Evolutionary conservation across 2,797 vertebrate genomes (phyloP), one percentile per base, ranked within the genome.

Genomic region (Ficedula albicollis): DNA sequence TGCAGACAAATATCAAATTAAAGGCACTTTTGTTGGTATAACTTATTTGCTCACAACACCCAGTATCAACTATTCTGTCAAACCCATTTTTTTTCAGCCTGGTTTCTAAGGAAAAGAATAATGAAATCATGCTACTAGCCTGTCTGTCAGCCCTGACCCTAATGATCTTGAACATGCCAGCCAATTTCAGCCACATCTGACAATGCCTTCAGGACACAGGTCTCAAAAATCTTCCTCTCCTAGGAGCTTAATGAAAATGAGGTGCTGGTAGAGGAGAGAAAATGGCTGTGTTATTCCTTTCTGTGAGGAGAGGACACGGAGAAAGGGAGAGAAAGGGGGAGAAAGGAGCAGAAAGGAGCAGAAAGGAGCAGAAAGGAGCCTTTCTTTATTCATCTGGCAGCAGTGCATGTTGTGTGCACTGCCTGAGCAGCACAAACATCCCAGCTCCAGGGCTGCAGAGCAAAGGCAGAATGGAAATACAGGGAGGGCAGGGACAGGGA

Each of bases 101-200:
- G n/a, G n/a, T 90, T 92, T 91, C 76, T 75, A 84, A 72, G 54
- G 56, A 38, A 85, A 81, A 78, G 79, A 87, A 74, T 27, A 92
- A 89, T 11, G 38, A 43, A 85, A 36, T 87, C 6, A 5, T 34
- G 25, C 30, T 84, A 75, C 62, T 52, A 75, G 87, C 58, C 91
- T 87, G 91, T 85, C 93, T 91, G 51, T 89, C 93, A 93, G 73
- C 73, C 62, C 76, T 88, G 76, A 89, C 81, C 93, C 43, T 91
- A 91, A 85, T 67, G 87, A 89, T 93, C 87, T 91, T 91, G 84
- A 95, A 94, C 58, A 68, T 52, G 82, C 82, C 74, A 84, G 77
- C 56, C 93, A 72, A 91, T 91, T 92, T 77, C 87, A 77, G 63
- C 84, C 46, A 46, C 73, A 58, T 86, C 83, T 91, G 89, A 93